These are phyloP conservation scores for Lithophane leautieri DNA, from an alignment of 2,888 invertebrate species.

Conservation along the genomic window DNA sequence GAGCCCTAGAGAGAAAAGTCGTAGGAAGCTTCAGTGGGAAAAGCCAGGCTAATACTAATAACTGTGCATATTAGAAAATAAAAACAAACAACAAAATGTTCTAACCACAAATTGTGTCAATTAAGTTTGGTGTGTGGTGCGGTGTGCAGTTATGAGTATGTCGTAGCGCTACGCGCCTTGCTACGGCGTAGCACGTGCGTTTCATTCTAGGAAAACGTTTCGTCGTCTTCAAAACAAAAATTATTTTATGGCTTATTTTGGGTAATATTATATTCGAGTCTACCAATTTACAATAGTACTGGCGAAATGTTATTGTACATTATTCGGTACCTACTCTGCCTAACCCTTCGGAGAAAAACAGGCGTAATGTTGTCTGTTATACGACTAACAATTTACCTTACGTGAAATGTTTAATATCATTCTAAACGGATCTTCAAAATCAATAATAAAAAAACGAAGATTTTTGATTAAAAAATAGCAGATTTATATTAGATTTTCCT, in stretches of 20 bases:
- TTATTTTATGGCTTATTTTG: neutral
- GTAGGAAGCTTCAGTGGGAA: no score
- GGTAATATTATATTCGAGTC: neutral
- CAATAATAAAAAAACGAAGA: neutral
- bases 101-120: neutral
- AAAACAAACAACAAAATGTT: no score
- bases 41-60: no score
- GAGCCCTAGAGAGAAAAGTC: no score
- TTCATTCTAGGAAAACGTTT: neutral
- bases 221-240: neutral
- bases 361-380: no score
- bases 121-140: no score
- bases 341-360: neutral
- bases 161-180: constrained; percentile 16
- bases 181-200: constrained; percentile 45
- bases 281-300: no score
- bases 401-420: neutral
- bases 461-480: neutral
- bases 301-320: no score
- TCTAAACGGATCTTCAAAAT: neutral
- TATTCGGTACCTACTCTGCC: neutral
- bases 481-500: constrained; percentile 18
- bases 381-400: no score
- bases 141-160: neutral
- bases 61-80: no score